Evolutionary conservation across 2,113 vertebrate species (phyloP), one percentile per base, ranked within the genome.

Genomic region (Corvus moneduloides): DNA sequence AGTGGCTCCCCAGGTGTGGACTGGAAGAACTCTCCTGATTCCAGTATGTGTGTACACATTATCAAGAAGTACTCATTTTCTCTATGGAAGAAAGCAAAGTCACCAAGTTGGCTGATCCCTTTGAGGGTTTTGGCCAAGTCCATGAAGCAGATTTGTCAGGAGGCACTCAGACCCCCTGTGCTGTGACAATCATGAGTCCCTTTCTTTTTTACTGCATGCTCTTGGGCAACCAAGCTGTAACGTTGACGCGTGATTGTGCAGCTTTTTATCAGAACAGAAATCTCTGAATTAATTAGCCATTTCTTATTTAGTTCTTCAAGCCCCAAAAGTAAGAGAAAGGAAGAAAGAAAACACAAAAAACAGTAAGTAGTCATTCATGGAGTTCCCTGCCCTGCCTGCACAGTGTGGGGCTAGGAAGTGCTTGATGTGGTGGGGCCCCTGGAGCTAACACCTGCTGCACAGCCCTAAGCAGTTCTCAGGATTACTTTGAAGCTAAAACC

Each of bases 341-440:
- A 99, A 95, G 98, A 98, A 90, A 99, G 98, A 98, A 99, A 98
- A 98, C 99, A 98, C 97, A 99, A 99, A 97, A 99, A 99, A 98
- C 99, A 99, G 99, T 99, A 97, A 98, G 99, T 99, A 83, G 94
- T 21, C 7, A 39, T 80, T 85, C 35, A 2, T 35, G 27, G 71
- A 79, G 84, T 61, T 92, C 80, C 78, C 66, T 81, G 79, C 82
- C 43, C 74, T 90, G 83, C 76, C 43, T 73, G 49, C 3, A 11
- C 41, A 48, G 48, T 68, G 66, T 41, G 54, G 78, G 41, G 54
- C 84, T 87, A 79, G 48, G 73, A 87, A 85, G 44, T 24, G 41
- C 58, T 93, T 85, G 82, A 37, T 93, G 74, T 79, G 85, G 74
- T 93, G 88, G 88, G 90, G 85, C 58, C 74, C 71, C 75, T 64